phyloP scores from a whole-genome alignment of 2,113 vertebrate genomes.

The Hippocampus zosterae region DNA sequence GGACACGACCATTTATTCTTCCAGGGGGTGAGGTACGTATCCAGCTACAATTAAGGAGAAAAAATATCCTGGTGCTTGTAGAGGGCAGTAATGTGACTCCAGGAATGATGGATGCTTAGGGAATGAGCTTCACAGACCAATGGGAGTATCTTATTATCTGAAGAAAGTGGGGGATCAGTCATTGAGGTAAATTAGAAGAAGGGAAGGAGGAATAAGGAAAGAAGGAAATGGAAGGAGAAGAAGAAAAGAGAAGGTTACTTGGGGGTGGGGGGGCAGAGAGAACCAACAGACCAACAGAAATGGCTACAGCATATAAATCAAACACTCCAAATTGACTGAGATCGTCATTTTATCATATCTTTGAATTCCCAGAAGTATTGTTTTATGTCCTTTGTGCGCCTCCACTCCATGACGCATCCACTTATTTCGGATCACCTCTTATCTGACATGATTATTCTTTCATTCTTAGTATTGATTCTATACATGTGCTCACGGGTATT shows the following conservation, averaged over 20 bases:
- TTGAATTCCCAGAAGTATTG: no score
- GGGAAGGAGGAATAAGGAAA: slow-evolving; percentile 24
- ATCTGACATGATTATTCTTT: slow-evolving; percentile 8
- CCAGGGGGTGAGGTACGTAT: slow-evolving; percentile 58
- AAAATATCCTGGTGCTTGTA: slow-evolving; percentile 67
- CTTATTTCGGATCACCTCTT: no score
- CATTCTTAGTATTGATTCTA: slow-evolving; percentile 9
- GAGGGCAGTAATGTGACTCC: slow-evolving; percentile 70
- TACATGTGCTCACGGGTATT: slow-evolving; percentile 3
- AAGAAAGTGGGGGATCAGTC: slow-evolving; percentile 68
- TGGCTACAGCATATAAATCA: background rate
- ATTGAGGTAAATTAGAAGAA: slow-evolving; percentile 68
- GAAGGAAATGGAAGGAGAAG: slow-evolving; percentile 15
- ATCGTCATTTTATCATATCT: no score
- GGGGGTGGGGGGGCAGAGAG: no score
- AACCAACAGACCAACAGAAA: no score
- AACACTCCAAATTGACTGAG: background rate
- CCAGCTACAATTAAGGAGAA: slow-evolving; percentile 72
- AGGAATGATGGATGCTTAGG: slow-evolving; percentile 68
- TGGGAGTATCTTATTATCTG: slow-evolving; percentile 72
- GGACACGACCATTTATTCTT: slow-evolving; percentile 72
- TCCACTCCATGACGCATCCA: no score
- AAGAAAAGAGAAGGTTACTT: slow-evolving; percentile 8
- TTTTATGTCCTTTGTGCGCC: no score
- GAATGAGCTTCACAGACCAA: slow-evolving; percentile 64